Evolutionary conservation across 1,140 invertebrate species (phyloP).

Genomic region (Drosophila orena): DNA sequence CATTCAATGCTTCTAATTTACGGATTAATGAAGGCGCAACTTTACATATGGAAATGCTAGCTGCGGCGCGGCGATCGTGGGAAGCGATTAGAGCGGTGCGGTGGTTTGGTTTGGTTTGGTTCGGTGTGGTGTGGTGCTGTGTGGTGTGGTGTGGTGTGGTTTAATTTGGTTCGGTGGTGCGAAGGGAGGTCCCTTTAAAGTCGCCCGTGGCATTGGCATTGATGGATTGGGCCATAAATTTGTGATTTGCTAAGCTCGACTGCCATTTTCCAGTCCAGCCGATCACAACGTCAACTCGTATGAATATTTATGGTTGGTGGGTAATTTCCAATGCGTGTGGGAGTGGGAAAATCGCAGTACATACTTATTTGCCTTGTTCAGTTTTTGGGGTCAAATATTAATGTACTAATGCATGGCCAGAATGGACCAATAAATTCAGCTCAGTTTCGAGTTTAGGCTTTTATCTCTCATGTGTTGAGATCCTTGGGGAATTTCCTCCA

Average conservation of each 20-base stretch:
- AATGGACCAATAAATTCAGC: neutral
- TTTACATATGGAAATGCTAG: conserved; percentile 78
- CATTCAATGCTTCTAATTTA: conserved; percentile 81
- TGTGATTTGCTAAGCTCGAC: conserved; percentile 75
- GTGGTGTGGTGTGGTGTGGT: neutral
- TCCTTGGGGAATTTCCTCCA: conserved; percentile 8
- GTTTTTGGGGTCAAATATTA: conserved; percentile 7
- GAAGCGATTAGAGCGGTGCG: conserved; percentile 67
- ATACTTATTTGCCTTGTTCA: neutral
- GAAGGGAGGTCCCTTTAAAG: conserved; percentile 15
- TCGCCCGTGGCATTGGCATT: conserved; percentile 54
- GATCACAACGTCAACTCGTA: conserved; percentile 62
- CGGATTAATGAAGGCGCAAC: conserved; percentile 81
- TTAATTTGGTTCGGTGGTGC: conserved; percentile 21
- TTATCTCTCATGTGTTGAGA: neutral
- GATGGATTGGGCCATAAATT: conserved; percentile 82
- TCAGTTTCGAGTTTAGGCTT: neutral
- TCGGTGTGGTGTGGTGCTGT: conserved; percentile 1
- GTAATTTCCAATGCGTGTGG: neutral
- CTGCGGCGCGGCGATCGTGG: conserved; percentile 62
- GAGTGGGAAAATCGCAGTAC: neutral
- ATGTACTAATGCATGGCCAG: neutral
- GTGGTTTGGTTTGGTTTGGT: neutral
- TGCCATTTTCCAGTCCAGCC: conserved; percentile 49
- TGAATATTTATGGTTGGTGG: conserved; percentile 50